Base-by-base conservation (phyloP, 2,888 invertebrate genomes). In the Cantharis rustica region DNA sequence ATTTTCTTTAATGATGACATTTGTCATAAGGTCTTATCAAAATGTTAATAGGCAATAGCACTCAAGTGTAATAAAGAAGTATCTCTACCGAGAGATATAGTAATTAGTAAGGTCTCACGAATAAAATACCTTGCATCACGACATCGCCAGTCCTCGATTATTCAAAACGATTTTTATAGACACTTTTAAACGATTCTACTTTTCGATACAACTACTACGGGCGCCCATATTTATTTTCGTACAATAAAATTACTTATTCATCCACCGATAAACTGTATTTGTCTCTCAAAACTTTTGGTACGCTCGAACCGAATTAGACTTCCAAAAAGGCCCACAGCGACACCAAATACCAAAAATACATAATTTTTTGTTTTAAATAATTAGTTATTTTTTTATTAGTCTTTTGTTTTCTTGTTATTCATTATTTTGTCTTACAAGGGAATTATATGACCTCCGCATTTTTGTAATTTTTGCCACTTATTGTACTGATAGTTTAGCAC, bases 61-160 rank as follows among this genome's bases (percentile, higher is more conserved):
- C 77, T 80, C 79, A 74, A 72, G 79, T 79, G 79, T 77, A 80
- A 80, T 80, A 75, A 79, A 77, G 77, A 80, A 80, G 75, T 77
- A 80, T 79, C 79, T 76, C 76, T 75, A 76, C 71, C 73, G 61
- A 70, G 76, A 75, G 79, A 79, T 76, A 69, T 64, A 71, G 79
- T 79, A 79, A 80, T 80, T 80, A 80, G 80, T 79, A 75, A 75
- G 64, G 73, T 79, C 75, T 75, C 71, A 77, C 79, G 79, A 68
- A 70, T 47, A 47, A 47, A 47, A 47, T 47, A 47, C 47, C 47
- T 47, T 47, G 47, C n/a, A 47, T 47, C 64, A 20, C 17, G 47
- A 47, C 47, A 47, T 47, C 47, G n/a, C 47, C 47, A 47, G n/a
- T 47, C 9, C 47, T n/a, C 47, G n/a, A 47, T 47, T 47, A 47